These are phyloP conservation scores for Acanthopleura granulata DNA, from an alignment of 2,888 invertebrate species.

Conservation along the genomic window DNA sequence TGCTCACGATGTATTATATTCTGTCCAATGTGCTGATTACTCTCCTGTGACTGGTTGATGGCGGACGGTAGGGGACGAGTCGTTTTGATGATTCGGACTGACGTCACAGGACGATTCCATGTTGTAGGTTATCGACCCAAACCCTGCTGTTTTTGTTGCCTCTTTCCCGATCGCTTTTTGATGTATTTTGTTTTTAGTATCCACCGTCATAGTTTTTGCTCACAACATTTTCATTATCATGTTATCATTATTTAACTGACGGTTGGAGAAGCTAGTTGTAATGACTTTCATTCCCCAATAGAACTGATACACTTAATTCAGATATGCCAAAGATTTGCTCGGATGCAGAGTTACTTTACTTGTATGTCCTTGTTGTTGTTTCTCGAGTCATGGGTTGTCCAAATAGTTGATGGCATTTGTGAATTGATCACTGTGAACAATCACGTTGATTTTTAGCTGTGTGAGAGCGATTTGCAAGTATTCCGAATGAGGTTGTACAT, in stretches of 20 bases:
- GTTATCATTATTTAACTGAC: slow-evolving; percentile 1
- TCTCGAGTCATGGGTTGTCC: no score
- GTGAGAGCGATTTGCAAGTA: no score
- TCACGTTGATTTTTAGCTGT: no score
- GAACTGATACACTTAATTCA: not conserved
- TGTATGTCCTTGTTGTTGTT: no score
- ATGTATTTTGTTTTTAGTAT: not conserved
- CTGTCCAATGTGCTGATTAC: slow-evolving; percentile 3
- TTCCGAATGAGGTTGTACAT: no score
- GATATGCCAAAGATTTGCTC: slow-evolving; percentile 10
- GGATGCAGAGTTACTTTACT: not conserved
- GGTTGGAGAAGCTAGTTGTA: slow-evolving; percentile 3
- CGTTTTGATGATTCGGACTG: no score
- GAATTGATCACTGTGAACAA: no score
- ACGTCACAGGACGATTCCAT: not conserved
- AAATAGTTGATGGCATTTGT: no score
- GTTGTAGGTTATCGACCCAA: not conserved
- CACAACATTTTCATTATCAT: not conserved
- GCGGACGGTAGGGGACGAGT: not conserved
- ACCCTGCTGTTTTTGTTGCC: not conserved
- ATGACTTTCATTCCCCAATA: not conserved
- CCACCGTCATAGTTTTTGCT: slow-evolving; percentile 3
- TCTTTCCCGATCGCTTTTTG: not conserved
- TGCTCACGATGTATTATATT: slow-evolving; percentile 17
- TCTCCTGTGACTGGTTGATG: not conserved